Conservation (phyloP, 1,140 invertebrate genomes). For the Oryzaephilus surinamensis region DNA sequence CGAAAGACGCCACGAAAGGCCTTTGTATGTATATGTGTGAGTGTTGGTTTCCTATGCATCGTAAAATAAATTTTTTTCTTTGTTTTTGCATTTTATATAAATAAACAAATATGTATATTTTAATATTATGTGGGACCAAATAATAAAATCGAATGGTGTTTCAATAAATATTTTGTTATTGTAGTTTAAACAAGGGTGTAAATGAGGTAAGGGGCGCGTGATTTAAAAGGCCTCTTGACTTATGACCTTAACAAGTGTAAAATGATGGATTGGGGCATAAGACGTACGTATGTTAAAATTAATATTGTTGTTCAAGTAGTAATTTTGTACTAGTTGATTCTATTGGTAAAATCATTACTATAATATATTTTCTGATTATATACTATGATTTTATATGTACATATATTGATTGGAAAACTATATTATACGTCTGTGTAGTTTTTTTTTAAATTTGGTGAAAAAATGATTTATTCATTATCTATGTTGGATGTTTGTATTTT, state of each 20-base stretch:
- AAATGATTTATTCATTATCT: no score
- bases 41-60: no score
- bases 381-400: not conserved
- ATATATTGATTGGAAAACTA: not conserved
- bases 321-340: not conserved
- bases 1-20: no score
- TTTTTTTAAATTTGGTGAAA: not conserved
- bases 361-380: no score
- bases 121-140: not conserved
- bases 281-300: conserved; percentile 50
- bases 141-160: not conserved
- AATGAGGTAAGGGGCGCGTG: no score
- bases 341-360: no score
- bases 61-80: no score
- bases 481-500: no score
- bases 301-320: not conserved
- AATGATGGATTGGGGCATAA: conserved; percentile 72
- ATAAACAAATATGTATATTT: not conserved
- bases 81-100: not conserved
- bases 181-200: not conserved
- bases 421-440: not conserved
- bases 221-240: no score
- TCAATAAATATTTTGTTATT: not conserved
- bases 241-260: no score
- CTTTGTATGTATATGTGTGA: no score